Evolutionary conservation across 2,113 vertebrate species (phyloP).

Genomic region (Sterna hirundo): DNA sequence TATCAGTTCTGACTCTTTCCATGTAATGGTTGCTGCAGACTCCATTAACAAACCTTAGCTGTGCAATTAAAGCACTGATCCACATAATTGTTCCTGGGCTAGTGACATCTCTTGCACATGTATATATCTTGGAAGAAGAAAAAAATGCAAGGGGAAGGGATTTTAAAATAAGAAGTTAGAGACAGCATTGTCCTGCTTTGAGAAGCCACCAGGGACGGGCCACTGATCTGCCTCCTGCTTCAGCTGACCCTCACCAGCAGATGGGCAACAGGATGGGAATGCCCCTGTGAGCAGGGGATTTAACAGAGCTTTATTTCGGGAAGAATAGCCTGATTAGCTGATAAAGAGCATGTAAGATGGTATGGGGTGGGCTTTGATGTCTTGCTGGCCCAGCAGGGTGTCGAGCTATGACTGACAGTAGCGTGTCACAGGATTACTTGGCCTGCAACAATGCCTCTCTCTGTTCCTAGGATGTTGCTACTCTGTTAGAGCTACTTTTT

Average conservation of each 20-base stretch:
- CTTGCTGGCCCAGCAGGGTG: conserved; percentile 73
- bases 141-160: neutral
- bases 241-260: conserved; percentile 76
- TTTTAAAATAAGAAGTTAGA: conserved; percentile 41
- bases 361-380: conserved; percentile 81
- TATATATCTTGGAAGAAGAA: neutral
- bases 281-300: conserved; percentile 79
- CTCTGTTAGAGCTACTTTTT: conserved; percentile 58
- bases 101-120: neutral
- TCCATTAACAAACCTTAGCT: neutral
- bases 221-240: conserved; percentile 65
- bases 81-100: neutral
- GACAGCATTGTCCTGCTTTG: conserved; percentile 68
- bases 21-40: neutral
- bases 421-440: conserved; percentile 79
- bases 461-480: conserved; percentile 70
- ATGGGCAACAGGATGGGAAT: conserved; percentile 77
- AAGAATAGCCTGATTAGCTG: conserved; percentile 83
- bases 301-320: conserved; percentile 77
- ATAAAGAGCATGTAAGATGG: conserved; percentile 82
- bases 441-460: conserved; percentile 61
- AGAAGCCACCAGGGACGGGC: conserved; percentile 71
- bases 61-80: conserved; percentile 10
- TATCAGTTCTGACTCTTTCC: neutral
- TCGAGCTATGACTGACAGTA: conserved; percentile 75